Conservation (phyloP, 2,797 vertebrate species). For the Poecilia velifera region DNA sequence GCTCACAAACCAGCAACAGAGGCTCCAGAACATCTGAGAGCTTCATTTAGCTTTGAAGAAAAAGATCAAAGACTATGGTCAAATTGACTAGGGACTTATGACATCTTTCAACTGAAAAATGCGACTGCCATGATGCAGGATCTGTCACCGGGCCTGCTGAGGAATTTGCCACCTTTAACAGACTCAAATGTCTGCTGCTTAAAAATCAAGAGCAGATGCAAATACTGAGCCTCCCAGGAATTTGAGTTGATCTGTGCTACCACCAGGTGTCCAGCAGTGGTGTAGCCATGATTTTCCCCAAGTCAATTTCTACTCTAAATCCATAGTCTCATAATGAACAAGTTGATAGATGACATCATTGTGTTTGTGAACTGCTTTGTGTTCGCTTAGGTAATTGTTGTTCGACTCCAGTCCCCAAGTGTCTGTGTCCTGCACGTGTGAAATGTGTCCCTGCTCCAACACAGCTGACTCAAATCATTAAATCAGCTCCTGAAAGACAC, state of each 20-base stretch:
- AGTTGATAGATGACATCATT: not conserved
- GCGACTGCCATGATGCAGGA: not conserved
- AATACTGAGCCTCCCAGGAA: not conserved
- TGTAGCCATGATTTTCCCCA: not conserved
- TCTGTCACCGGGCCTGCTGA: not conserved
- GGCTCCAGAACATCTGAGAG: not conserved
- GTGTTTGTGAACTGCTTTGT: not conserved
- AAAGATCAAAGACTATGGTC: not conserved
- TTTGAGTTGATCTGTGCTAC: not conserved
- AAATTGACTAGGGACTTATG: not conserved
- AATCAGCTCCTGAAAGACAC: not conserved
- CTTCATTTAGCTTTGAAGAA: not conserved
- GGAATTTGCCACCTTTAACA: not conserved
- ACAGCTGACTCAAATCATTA: not conserved
- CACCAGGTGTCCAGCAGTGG: not conserved
- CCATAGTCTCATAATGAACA: not conserved
- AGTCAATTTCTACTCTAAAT: not conserved
- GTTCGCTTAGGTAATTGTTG: not conserved
- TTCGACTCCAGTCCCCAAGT: not conserved
- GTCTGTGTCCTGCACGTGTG: not conserved
- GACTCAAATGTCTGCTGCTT: not conserved
- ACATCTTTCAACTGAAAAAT: not conserved
- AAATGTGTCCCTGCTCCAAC: not conserved
- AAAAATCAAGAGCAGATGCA: not conserved
- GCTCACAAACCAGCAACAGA: not conserved